These are phyloP conservation scores for Himalopsyche kuldschensis DNA, from an alignment of 2,888 invertebrate species.

Conservation along the genomic window DNA sequence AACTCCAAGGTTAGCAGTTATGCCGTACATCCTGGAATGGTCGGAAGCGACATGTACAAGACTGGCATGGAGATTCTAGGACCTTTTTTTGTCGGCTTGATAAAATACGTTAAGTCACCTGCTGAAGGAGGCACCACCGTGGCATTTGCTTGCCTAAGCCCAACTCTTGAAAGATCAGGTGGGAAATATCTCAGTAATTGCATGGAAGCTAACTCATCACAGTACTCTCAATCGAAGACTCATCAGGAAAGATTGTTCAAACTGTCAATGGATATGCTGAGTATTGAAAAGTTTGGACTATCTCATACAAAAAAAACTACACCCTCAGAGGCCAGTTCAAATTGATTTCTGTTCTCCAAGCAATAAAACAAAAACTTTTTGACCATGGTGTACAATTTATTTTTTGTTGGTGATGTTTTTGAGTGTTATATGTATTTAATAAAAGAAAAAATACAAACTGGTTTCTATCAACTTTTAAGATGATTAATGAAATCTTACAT, in stretches of 20 bases:
- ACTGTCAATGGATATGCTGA: not conserved
- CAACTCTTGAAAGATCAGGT: constrained; percentile 52
- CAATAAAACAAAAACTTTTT: too few species aligned
- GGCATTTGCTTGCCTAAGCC: constrained; percentile 75
- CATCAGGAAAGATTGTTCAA: not conserved
- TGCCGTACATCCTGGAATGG: constrained; percentile 85
- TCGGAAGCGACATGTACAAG: constrained; percentile 76
- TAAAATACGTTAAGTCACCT: constrained; percentile 56
- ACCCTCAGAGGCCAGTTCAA: too few species aligned
- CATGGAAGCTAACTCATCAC: not conserved
- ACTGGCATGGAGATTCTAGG: not conserved
- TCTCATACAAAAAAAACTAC: too few species aligned
- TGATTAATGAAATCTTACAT: too few species aligned
- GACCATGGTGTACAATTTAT: too few species aligned
- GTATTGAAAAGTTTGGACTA: not conserved
- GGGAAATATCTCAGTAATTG: not conserved
- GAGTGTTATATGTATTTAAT: too few species aligned
- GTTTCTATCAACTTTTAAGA: too few species aligned
- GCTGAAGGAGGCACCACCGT: constrained; percentile 79
- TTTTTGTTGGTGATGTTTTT: too few species aligned
- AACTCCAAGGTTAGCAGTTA: constrained; percentile 65
- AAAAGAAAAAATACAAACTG: too few species aligned
- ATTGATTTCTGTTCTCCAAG: too few species aligned
- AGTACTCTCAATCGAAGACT: not conserved
- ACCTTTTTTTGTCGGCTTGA: not conserved